Evolutionary conservation across 2,113 vertebrate genomes (phyloP).

Genomic region (Laterallus jamaicensis): DNA sequence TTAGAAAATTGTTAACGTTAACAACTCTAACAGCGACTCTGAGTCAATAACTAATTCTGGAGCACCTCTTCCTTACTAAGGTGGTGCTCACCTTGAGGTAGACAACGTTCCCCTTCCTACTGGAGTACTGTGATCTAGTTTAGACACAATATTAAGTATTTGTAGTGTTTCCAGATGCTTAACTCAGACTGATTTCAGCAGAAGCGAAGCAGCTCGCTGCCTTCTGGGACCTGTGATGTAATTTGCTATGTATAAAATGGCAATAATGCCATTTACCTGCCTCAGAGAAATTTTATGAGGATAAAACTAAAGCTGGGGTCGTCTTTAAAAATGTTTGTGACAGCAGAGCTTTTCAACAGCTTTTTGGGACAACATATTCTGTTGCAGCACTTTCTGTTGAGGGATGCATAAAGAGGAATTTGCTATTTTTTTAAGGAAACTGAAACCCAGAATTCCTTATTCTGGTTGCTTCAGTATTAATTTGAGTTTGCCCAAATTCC

Average conservation of each 20-base stretch:
- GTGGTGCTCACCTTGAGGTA: background rate
- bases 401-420: background rate
- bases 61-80: background rate
- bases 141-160: background rate
- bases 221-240: background rate
- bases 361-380: background rate
- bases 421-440: background rate
- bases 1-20: background rate
- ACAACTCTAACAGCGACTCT: background rate
- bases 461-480: background rate
- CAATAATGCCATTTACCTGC: slow-evolving; percentile 9
- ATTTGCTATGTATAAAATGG: background rate
- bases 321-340: background rate
- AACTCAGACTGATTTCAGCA: background rate
- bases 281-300: background rate
- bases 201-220: background rate
- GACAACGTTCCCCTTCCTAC: accelerated
- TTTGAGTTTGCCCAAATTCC: background rate
- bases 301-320: background rate
- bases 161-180: background rate
- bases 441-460: background rate
- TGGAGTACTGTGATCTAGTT: background rate
- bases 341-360: background rate
- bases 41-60: background rate
- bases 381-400: background rate